Conservation (phyloP, 1,140 invertebrate genomes). For the Proales similis region DNA sequence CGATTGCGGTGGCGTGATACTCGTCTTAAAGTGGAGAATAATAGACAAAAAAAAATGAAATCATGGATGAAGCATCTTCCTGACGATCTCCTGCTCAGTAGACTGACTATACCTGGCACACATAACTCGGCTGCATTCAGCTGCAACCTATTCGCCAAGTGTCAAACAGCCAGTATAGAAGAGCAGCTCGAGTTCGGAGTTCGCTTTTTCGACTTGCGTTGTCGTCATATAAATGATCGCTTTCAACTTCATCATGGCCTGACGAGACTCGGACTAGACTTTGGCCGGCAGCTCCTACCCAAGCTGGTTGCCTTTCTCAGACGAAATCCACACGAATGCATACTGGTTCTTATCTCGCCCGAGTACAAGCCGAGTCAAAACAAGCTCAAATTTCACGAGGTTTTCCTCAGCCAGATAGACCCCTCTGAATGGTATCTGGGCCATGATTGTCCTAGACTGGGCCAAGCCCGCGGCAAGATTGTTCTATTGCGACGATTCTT, state of each 20-base stretch:
- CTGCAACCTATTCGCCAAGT: slow-evolving; percentile 13
- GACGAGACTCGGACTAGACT: slow-evolving; percentile 8
- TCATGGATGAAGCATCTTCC: slow-evolving; percentile 25
- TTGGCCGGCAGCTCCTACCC: slow-evolving; percentile 5
- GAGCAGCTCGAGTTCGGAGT: slow-evolving; percentile 14
- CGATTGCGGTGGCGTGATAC: too few relatives aligned
- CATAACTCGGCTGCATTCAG: slow-evolving; percentile 19
- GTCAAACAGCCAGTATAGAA: slow-evolving; percentile 6
- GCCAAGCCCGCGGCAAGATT: slow-evolving; percentile 16
- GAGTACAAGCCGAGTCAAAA: slow-evolving; percentile 5
- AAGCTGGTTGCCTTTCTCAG: slow-evolving; percentile 5
- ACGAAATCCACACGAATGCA: slow-evolving; percentile 7
- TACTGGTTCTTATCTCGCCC: slow-evolving; percentile 6
- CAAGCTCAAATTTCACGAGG: slow-evolving; percentile 24
- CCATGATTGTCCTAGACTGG: slow-evolving; percentile 20
- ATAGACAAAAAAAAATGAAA: too few relatives aligned
- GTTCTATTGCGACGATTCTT: slow-evolving; percentile 21
- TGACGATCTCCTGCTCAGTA: not conserved
- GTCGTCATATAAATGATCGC: slow-evolving; percentile 8
- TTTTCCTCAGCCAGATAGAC: slow-evolving; percentile 11
- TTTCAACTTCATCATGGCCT: slow-evolving; percentile 31
- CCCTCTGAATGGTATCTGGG: slow-evolving; percentile 13
- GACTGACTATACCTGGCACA: slow-evolving; percentile 9
- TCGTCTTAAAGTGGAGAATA: too few relatives aligned
- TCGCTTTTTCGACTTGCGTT: slow-evolving; percentile 15